These are phyloP conservation scores for Platerodrilus igneus DNA, from an alignment of 2,888 invertebrate species.

Conservation along the genomic window DNA sequence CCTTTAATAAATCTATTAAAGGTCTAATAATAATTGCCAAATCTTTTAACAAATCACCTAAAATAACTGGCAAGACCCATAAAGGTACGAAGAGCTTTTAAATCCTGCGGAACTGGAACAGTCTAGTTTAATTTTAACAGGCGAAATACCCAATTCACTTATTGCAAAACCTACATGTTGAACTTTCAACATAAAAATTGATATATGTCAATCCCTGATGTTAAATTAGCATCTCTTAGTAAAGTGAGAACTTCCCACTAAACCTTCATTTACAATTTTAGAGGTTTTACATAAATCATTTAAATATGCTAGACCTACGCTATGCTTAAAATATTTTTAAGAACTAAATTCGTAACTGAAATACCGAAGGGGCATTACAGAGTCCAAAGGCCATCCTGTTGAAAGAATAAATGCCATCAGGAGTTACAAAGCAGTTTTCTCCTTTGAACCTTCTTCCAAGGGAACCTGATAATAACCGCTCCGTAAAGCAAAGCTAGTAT, in stretches of 20 bases:
- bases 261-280: background rate
- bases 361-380: constrained; percentile 35
- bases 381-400: constrained; percentile 37
- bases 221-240: constrained; percentile 8
- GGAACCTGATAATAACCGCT: constrained; percentile 37
- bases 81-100: constrained; percentile 13
- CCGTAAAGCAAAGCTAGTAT: constrained; percentile 33
- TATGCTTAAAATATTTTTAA: background rate
- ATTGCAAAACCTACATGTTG: constrained; percentile 37
- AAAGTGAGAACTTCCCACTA: constrained; percentile 1
- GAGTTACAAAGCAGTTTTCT: constrained; percentile 35
- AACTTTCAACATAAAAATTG: constrained; percentile 30
- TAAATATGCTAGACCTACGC: background rate
- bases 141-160: constrained; percentile 21
- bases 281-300: background rate
- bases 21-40: constrained; percentile 27
- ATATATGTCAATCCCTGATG: constrained; percentile 24
- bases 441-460: constrained; percentile 26
- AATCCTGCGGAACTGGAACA: constrained; percentile 5
- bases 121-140: constrained; percentile 2
- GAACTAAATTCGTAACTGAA: too few relatives aligned
- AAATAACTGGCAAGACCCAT: constrained; percentile 31
- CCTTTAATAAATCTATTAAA: constrained; percentile 25
- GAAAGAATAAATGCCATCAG: constrained; percentile 36
- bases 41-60: too few relatives aligned